Evolutionary conservation across 2,888 invertebrate species (phyloP).

Genomic region (Trissolcus brochymenae): DNA sequence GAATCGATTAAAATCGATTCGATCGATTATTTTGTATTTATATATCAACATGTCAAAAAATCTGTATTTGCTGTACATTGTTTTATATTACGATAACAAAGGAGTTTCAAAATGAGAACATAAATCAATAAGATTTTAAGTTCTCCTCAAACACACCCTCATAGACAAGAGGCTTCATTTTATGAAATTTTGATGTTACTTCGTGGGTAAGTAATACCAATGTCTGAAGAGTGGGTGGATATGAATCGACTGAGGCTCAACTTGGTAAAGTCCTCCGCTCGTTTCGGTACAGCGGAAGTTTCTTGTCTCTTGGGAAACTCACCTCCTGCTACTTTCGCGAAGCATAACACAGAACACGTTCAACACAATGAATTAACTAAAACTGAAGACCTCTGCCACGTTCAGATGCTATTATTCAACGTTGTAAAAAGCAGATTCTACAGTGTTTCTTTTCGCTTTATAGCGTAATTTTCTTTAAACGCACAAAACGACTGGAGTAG

Average conservation of each 20-base stretch:
- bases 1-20: too few species aligned
- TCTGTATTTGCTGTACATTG: not conserved
- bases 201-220: conserved; percentile 34
- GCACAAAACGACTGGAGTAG: too few species aligned
- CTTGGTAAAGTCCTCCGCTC: conserved; percentile 45
- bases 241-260: conserved; percentile 45
- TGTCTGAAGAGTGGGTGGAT: conserved; percentile 36
- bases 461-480: not conserved
- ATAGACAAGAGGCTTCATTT: conserved; percentile 33
- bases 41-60: not conserved
- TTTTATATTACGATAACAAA: conserved; percentile 5
- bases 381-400: conserved; percentile 26
- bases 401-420: conserved; percentile 25
- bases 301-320: conserved; percentile 43
- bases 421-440: conserved; percentile 1
- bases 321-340: conserved; percentile 37
- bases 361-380: conserved; percentile 45
- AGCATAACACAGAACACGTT: conserved; percentile 31
- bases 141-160: conserved; percentile 5
- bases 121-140: conserved; percentile 10
- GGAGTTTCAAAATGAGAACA: conserved; percentile 2
- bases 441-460: conserved; percentile 3
- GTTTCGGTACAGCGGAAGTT: conserved; percentile 36
- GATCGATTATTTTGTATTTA: not conserved
- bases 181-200: conserved; percentile 41